phyloP scores from a whole-genome alignment of 2,797 vertebrate species.

The Buceros bicornis region DNA sequence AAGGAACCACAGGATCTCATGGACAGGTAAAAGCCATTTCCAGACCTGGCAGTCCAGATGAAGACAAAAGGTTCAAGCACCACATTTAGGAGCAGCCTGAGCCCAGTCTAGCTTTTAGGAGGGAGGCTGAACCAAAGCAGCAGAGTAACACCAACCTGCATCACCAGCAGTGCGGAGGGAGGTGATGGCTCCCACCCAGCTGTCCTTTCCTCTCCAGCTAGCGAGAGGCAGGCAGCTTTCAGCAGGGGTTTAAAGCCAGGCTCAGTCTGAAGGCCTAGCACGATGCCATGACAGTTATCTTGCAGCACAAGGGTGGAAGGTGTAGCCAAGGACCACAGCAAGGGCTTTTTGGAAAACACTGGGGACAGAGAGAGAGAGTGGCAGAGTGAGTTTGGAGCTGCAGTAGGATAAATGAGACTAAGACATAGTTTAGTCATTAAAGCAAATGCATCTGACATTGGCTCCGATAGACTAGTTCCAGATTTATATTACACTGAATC shows the following conservation, averaged over 20 bases:
- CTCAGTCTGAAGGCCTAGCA: neutral
- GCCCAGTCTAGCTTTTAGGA: neutral
- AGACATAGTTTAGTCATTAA: constrained; percentile 29
- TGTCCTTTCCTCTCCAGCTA: neutral
- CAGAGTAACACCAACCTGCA: neutral
- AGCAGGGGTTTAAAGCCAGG: neutral
- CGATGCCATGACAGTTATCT: neutral
- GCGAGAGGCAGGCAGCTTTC: neutral
- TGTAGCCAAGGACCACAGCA: neutral
- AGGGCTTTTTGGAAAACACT: neutral
- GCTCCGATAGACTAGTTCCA: constrained; percentile 46
- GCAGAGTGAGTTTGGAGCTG: neutral
- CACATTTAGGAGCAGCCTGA: neutral
- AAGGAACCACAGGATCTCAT: neutral
- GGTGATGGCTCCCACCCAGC: rapidly evolving
- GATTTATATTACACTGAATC: constrained; percentile 40
- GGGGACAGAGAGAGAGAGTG: neutral
- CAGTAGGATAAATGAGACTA: constrained; percentile 27
- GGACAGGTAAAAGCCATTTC: neutral
- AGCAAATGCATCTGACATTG: constrained; percentile 39
- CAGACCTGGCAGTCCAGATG: neutral
- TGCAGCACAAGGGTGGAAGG: neutral
- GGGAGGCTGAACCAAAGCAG: neutral
- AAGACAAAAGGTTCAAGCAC: neutral
- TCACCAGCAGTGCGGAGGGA: rapidly evolving